These are phyloP conservation scores for Octomys mimax DNA, from an alignment of 2,797 vertebrate species.

Conservation along the genomic window DNA sequence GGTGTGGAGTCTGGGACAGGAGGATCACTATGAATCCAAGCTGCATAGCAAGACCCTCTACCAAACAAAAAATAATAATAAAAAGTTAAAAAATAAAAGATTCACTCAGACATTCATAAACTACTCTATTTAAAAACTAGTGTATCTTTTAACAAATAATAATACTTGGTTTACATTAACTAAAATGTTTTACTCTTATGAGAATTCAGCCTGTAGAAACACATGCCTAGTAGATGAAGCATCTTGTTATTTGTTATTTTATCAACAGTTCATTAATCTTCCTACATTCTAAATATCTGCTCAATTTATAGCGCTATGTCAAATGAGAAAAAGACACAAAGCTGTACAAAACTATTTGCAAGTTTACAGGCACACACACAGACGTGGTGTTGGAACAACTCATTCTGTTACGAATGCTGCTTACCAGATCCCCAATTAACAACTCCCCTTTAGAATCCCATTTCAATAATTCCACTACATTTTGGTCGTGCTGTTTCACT, in stretches of 20 bases:
- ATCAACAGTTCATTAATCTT: constrained; percentile 34
- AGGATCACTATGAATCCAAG: too few species aligned
- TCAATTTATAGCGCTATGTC: constrained; percentile 74
- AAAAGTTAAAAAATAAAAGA: not conserved
- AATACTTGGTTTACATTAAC: constrained; percentile 60
- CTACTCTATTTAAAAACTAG: constrained; percentile 10
- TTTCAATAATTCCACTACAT: not conserved
- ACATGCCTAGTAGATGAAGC: constrained; percentile 39
- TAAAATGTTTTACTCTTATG: constrained; percentile 65
- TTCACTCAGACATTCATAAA: constrained; percentile 49
- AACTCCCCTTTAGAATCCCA: constrained; percentile 28
- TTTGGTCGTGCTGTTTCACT: not conserved
- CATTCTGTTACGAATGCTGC: constrained; percentile 75
- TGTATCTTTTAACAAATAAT: constrained; percentile 33
- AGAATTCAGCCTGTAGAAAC: constrained; percentile 58
- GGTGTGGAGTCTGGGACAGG: too few species aligned
- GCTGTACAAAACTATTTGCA: not conserved
- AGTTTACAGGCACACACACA: not conserved
- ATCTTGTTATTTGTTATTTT: constrained; percentile 67
- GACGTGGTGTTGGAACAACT: constrained; percentile 61
- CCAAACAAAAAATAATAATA: not conserved
- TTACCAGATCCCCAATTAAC: constrained; percentile 81
- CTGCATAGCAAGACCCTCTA: too few species aligned
- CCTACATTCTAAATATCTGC: constrained; percentile 58
- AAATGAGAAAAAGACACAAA: constrained; percentile 70